Conservation (phyloP, 2,888 invertebrate genomes). For the Holacanthella duospinosa region DNA sequence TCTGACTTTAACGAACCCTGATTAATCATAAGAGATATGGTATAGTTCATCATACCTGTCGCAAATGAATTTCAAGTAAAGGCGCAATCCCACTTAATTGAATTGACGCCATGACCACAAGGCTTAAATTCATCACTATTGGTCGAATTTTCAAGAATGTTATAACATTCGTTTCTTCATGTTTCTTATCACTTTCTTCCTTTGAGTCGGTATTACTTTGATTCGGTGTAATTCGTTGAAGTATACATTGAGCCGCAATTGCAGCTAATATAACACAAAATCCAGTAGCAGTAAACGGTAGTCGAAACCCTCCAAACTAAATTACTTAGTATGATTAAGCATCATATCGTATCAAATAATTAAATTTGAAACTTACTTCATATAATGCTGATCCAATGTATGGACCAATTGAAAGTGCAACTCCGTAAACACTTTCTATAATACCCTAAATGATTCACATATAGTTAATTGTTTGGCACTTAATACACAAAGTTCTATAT, state of each 20-base stretch:
- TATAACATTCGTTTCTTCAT: neutral
- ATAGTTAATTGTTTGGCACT: too few species aligned
- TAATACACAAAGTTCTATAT: neutral
- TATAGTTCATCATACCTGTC: neutral
- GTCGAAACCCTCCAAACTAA: neutral
- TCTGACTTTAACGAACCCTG: too few species aligned
- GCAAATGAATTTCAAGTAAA: neutral
- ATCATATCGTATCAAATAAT: neutral
- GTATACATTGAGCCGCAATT: neutral
- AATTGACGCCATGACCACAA: neutral
- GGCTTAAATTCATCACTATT: neutral
- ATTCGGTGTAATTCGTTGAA: neutral
- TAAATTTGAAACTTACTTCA: neutral
- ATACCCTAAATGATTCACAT: neutral
- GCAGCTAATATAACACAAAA: neutral
- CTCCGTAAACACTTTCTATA: neutral
- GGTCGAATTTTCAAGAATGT: neutral
- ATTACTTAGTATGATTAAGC: neutral
- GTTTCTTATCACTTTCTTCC: neutral
- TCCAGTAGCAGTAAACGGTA: neutral
- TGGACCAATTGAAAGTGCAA: neutral
- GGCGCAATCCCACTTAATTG: neutral
- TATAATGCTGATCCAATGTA: neutral
- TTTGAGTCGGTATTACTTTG: too few species aligned
- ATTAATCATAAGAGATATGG: too few species aligned